These are phyloP conservation scores for Poecilus cupreus DNA, from an alignment of 2,888 invertebrate genomes.

Conservation along the genomic window DNA sequence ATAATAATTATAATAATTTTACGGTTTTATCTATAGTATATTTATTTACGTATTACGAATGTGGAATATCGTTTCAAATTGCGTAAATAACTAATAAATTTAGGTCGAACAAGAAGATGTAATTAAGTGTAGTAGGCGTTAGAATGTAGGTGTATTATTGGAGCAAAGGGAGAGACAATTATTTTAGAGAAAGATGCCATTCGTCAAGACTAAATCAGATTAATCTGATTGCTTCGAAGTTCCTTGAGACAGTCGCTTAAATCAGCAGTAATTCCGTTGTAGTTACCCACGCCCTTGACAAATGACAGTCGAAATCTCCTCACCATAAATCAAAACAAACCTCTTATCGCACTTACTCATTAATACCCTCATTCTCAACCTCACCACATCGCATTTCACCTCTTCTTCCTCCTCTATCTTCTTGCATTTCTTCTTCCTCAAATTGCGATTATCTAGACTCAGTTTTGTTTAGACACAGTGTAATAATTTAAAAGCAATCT, in stretches of 20 bases:
- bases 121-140: background rate
- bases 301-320: conserved; percentile 36
- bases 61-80: no score
- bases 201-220: conserved; percentile 33
- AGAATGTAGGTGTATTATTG: background rate
- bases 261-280: conserved; percentile 30
- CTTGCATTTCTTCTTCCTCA: conserved; percentile 6
- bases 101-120: no score
- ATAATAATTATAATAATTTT: no score
- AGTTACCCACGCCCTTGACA: conserved; percentile 22
- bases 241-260: conserved; percentile 20
- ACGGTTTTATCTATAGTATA: no score
- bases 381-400: background rate
- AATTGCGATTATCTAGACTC: conserved; percentile 14
- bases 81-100: no score
- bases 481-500: conserved; percentile 59
- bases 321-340: conserved; percentile 42
- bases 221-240: conserved; percentile 16
- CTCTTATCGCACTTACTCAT: conserved; percentile 22
- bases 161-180: background rate
- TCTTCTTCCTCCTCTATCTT: background rate
- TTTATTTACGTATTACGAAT: no score
- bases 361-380: background rate
- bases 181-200: conserved; percentile 28
- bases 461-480: conserved; percentile 49